phyloP scores from a whole-genome alignment of 23 tunicate species.

The Trididemnum nubilum region DNA sequence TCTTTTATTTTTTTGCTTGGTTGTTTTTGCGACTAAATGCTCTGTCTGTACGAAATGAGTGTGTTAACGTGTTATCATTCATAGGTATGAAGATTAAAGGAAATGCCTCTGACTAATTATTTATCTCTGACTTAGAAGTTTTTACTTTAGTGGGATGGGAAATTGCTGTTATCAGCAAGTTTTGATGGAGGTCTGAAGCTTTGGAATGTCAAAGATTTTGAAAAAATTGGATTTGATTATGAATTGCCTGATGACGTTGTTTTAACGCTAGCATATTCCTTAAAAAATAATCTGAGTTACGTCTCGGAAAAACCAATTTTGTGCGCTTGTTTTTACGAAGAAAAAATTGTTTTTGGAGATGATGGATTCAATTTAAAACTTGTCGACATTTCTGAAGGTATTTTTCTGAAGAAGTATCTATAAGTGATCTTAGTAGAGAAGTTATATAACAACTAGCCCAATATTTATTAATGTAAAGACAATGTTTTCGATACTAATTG shows the following conservation, averaged over 20 bases:
- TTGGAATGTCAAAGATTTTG: conserved; percentile 14
- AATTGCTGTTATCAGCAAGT: not conserved
- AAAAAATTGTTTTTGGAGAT: conserved; percentile 61
- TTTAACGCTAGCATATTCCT: not conserved
- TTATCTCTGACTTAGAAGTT: no score
- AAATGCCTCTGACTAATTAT: no score
- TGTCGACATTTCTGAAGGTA: conserved; percentile 20
- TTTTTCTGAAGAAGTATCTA: not conserved
- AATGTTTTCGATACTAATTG: no score
- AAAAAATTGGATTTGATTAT: no score
- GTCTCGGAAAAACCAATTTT: conserved; percentile 19
- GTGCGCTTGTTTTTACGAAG: conserved; percentile 24
- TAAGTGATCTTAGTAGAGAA: not conserved
- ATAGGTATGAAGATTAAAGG: no score
- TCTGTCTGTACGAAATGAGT: no score
- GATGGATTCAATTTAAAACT: conserved; percentile 74
- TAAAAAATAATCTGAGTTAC: no score
- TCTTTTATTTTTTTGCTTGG: no score
- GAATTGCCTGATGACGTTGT: not conserved
- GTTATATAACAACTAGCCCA: no score
- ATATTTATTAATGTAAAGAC: no score
- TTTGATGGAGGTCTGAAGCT: conserved; percentile 39
- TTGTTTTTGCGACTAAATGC: no score
- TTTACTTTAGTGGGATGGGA: not conserved
- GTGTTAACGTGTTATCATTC: no score